phyloP scores from a whole-genome alignment of 2,113 vertebrate genomes.

The Scortum barcoo region DNA sequence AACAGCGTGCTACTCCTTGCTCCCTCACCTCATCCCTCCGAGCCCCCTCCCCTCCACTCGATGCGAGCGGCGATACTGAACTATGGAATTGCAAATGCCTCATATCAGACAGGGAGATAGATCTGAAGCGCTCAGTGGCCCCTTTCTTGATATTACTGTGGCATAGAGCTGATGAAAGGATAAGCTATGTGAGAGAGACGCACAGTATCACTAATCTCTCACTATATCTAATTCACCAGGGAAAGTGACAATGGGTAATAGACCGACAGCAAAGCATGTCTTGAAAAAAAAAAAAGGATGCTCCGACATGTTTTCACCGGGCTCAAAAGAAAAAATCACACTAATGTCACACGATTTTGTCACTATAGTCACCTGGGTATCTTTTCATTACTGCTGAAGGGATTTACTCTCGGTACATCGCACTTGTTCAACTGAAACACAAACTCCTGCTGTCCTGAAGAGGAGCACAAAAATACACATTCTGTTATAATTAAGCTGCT shows the following conservation, averaged over 20 bases:
- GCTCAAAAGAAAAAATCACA: conserved; percentile 42
- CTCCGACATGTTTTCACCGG: conserved; percentile 10
- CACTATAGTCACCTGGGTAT: conserved; percentile 28
- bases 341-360: conserved; percentile 50
- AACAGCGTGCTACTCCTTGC: conserved; percentile 13
- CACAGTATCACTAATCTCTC: conserved; percentile 62
- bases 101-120: conserved; percentile 50
- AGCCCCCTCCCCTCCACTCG: conserved; percentile 3
- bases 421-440: conserved; percentile 10
- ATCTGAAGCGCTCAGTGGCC: conserved; percentile 51
- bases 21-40: conserved; percentile 17
- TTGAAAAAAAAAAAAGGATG: not conserved
- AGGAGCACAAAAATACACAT: conserved; percentile 10
- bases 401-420: conserved; percentile 12
- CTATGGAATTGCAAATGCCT: conserved; percentile 67
- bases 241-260: conserved; percentile 16
- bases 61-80: conserved; percentile 36
- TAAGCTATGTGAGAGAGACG: conserved; percentile 50
- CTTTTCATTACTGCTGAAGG: conserved; percentile 55
- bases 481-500: conserved; percentile 22
- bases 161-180: conserved; percentile 70
- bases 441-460: conserved; percentile 9
- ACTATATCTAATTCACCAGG: conserved; percentile 54
- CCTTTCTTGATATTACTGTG: conserved; percentile 55
- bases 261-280: conserved; percentile 22